These are phyloP conservation scores for Hyppa rectilinea DNA, from an alignment of 2,888 invertebrate species.

Conservation along the genomic window DNA sequence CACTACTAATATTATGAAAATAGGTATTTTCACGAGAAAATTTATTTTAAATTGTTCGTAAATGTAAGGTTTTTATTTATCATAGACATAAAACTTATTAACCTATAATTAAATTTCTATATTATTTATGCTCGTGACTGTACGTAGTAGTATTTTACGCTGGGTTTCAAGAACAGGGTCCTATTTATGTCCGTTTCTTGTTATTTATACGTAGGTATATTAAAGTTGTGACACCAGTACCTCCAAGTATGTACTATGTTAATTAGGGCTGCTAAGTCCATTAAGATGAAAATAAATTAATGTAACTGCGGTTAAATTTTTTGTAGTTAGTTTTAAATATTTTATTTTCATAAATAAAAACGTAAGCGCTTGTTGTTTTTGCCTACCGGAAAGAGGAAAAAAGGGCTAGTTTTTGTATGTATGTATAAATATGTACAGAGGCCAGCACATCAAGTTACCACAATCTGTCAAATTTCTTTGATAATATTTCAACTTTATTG, in stretches of 20 bases:
- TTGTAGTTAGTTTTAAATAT: background rate
- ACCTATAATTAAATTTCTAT: too few relatives aligned
- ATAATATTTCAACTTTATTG: too few relatives aligned
- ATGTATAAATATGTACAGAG: background rate
- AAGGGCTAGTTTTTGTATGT: background rate
- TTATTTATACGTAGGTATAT: background rate
- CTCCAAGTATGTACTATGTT: background rate
- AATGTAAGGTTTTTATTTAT: background rate
- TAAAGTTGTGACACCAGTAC: conserved; percentile 2
- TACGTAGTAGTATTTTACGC: conserved; percentile 18
- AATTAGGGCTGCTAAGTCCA: conserved; percentile 22
- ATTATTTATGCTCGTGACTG: background rate
- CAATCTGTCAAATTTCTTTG: too few relatives aligned
- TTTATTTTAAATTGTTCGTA: background rate
- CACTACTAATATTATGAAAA: too few relatives aligned
- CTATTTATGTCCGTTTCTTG: conserved; percentile 31
- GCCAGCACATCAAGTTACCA: too few relatives aligned
- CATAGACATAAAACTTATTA: too few relatives aligned
- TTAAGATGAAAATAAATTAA: conserved; percentile 1
- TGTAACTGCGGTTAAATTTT: background rate
- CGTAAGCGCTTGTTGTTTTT: background rate
- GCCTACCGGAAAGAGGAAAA: background rate
- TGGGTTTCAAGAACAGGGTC: conserved; percentile 24
- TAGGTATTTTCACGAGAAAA: background rate
- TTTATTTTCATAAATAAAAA: background rate